Evolutionary conservation across 1,140 invertebrate species (phyloP).

Genomic region (Ips typographus): DNA sequence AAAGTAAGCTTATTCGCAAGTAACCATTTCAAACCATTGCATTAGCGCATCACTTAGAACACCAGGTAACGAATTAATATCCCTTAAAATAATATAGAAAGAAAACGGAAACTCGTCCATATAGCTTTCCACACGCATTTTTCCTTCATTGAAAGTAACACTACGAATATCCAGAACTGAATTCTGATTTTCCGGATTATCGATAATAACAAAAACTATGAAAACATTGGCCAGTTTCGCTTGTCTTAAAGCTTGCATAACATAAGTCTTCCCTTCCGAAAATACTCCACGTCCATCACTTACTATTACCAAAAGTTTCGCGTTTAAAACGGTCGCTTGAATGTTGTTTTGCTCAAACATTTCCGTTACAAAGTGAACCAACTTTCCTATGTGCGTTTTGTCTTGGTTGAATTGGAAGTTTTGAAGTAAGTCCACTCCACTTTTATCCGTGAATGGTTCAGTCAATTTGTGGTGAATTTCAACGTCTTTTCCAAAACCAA

Average conservation of each 20-base stretch:
- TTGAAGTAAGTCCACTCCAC: conserved; percentile 76
- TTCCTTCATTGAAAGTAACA: conserved; percentile 68
- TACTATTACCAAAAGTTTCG: conserved; percentile 89
- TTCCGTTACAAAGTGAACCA: conserved; percentile 76
- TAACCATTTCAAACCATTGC: conserved; percentile 97
- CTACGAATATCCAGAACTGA: conserved; percentile 90
- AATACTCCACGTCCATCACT: conserved; percentile 94
- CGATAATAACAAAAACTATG: conserved; percentile 92
- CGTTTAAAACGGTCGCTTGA: conserved; percentile 53
- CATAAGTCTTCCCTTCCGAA: conserved; percentile 79
- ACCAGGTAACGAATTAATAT: conserved; percentile 82
- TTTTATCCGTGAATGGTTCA: conserved; percentile 81
- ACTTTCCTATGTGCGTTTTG: conserved; percentile 75
- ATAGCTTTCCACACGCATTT: conserved; percentile 71
- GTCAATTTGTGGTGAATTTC: conserved; percentile 82
- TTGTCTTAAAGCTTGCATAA: conserved; percentile 76
- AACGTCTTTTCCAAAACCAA: conserved; percentile 90
- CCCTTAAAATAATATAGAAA: conserved; percentile 93
- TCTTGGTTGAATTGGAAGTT: conserved; percentile 79
- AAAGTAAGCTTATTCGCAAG: neutral
- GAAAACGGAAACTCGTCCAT: conserved; percentile 97
- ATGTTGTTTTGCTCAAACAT: conserved; percentile 59
- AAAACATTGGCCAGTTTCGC: conserved; percentile 84
- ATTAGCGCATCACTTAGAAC: conserved; percentile 93
- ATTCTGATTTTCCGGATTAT: conserved; percentile 89